phyloP scores from a whole-genome alignment of 2,113 vertebrate genomes.

The Notechis scutatus region DNA sequence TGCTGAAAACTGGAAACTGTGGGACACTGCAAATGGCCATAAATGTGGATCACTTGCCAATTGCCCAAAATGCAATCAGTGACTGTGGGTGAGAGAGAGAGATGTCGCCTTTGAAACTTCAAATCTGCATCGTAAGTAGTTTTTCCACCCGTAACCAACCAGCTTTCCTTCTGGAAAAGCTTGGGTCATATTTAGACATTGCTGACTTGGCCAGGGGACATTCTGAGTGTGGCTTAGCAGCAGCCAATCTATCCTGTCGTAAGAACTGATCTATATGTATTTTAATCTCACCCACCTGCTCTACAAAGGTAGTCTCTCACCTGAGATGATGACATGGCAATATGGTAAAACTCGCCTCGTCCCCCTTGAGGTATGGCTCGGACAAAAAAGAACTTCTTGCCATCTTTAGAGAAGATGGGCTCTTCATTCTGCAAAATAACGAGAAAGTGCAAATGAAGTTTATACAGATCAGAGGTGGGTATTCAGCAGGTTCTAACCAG shows the following conservation, averaged over 20 bases:
- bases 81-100: too few species aligned
- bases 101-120: too few species aligned
- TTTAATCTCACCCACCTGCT: not conserved
- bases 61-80: too few species aligned
- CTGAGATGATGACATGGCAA: constrained; percentile 90
- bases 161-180: not conserved
- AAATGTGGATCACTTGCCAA: too few species aligned
- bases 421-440: constrained; percentile 79
- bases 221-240: not conserved
- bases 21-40: too few species aligned
- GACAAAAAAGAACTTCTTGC: constrained; percentile 90
- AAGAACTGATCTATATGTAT: not conserved
- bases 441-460: not conserved
- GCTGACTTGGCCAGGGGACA: not conserved
- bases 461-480: not conserved
- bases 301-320: constrained; percentile 51
- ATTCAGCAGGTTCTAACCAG: too few species aligned
- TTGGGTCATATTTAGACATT: not conserved
- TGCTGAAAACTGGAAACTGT: too few species aligned
- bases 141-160: not conserved
- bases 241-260: not conserved
- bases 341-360: constrained; percentile 91
- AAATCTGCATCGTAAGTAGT: too few species aligned
- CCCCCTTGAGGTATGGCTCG: constrained; percentile 90
- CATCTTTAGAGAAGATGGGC: constrained; percentile 88